phyloP scores from a whole-genome alignment of 37 sponge, comb jelly and placozoan genomes.

The Aplysina aerophoba region DNA sequence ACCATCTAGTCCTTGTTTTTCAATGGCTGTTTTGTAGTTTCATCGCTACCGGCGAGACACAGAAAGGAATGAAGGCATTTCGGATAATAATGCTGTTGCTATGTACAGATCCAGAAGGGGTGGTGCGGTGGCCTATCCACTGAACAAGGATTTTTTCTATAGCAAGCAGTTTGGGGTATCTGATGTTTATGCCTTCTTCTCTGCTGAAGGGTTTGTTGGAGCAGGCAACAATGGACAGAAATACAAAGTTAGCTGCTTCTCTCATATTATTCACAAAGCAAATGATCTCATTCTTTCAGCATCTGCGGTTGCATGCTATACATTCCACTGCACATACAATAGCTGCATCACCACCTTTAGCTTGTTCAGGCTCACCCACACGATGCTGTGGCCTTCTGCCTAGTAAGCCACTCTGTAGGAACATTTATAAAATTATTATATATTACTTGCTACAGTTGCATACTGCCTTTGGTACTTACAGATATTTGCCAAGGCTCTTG shows the following conservation, averaged over 20 bases:
- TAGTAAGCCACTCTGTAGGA: too few relatives aligned
- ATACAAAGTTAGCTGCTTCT: slow-evolving; percentile 4
- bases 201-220: slow-evolving; percentile 60
- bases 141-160: slow-evolving; percentile 58
- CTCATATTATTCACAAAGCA: too few relatives aligned
- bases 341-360: too few relatives aligned
- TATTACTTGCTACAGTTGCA: too few relatives aligned
- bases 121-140: slow-evolving; percentile 46
- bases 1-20: too few relatives aligned
- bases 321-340: not conserved
- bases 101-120: slow-evolving; percentile 27
- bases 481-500: slow-evolving; percentile 47
- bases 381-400: too few relatives aligned
- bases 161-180: slow-evolving; percentile 57
- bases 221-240: slow-evolving; percentile 30
- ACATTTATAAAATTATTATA: too few relatives aligned
- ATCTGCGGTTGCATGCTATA: too few relatives aligned
- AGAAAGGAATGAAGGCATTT: slow-evolving; percentile 44
- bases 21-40: too few relatives aligned
- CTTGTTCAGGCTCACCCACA: too few relatives aligned
- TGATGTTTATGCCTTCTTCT: slow-evolving; percentile 35
- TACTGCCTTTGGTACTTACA: not conserved
- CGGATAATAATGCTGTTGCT: slow-evolving; percentile 44
- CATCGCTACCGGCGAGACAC: slow-evolving; percentile 29
- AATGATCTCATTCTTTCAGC: too few relatives aligned